phyloP scores from a whole-genome alignment of 2,888 invertebrate genomes.

The Empis stercorea region DNA sequence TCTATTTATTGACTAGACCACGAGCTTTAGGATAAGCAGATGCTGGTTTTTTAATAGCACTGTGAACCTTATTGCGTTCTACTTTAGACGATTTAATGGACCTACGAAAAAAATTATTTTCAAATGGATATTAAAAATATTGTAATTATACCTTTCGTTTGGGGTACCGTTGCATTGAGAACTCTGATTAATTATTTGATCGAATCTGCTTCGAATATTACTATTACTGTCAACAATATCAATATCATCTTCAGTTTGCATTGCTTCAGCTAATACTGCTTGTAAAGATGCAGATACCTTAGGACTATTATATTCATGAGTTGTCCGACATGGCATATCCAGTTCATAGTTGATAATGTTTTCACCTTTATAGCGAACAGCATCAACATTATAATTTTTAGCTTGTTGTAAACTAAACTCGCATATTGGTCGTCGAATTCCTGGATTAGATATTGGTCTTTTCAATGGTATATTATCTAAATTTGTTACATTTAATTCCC shows the following conservation, averaged over 20 bases:
- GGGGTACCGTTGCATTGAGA: conserved; percentile 16
- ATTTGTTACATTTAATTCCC: conserved; percentile 40
- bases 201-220: conserved; percentile 32
- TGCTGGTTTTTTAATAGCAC: conserved; percentile 30
- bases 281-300: conserved; percentile 36
- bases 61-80: conserved; percentile 30
- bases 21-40: conserved; percentile 37
- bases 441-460: conserved; percentile 51
- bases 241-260: conserved; percentile 36
- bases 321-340: conserved; percentile 37
- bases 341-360: conserved; percentile 35
- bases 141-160: neutral
- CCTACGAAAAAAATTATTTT: conserved; percentile 19
- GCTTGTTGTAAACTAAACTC: conserved; percentile 41
- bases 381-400: conserved; percentile 25
- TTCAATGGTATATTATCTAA: conserved; percentile 34
- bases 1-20: conserved; percentile 34
- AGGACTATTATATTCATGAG: conserved; percentile 35
- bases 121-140: neutral
- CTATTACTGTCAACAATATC: conserved; percentile 33
- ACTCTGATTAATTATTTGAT: conserved; percentile 34
- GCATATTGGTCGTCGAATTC: conserved; percentile 50
- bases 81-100: conserved; percentile 22
- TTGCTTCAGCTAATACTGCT: conserved; percentile 36
- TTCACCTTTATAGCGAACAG: conserved; percentile 32